Evolutionary conservation across 2,888 invertebrate genomes (phyloP), one percentile per base, ranked within the genome.

Genomic region (Fragum fragum): DNA sequence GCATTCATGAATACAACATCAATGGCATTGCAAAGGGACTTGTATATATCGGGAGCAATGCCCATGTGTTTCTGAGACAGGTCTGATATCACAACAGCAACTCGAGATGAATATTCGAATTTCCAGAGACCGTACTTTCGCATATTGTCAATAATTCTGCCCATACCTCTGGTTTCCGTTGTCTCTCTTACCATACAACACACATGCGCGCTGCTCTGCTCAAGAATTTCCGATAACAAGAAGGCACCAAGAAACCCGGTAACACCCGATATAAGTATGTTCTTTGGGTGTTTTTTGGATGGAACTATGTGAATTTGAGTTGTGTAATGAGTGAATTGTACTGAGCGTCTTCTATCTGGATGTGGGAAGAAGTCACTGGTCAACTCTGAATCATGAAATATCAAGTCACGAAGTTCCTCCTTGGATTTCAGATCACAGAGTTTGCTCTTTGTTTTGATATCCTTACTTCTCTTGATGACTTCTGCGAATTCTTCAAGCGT

Each of bases 181-280:
- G 88, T 79, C 76, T 89, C 90, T 39, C 90, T 73, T 18, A 89
- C 90, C 90, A 90, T 89, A 53, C 90, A 90, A 61, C 83, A 87
- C n/a, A 90, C 76, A 55, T 88, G 86, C 21, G 88, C 83, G 57
- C 85, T 83, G 14, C 85, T 87, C 55, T 90, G 85, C 69, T 89
- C 88, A 32, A 90, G 73, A 23, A 89, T 75, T 68, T 90, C 88
- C 5, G 81, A 75, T 3, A 90, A 73, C 9, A 90, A 77, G 57
- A 87, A 89, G 1, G 89, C 90, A 9, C 90, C 90, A 7, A 90
- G 83, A 57, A 90, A 90, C 1, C 90, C 90, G 14, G 90, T 90
- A 1, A 87, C 88, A 0, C 90, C 90, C 23, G 90, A 89, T 29
- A 90, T 73, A 23, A 89, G 61, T n/a, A 89, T 85, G 74, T 89